phyloP scores from a whole-genome alignment of 2,888 invertebrate genomes.

The Cerastis rubricosa region DNA sequence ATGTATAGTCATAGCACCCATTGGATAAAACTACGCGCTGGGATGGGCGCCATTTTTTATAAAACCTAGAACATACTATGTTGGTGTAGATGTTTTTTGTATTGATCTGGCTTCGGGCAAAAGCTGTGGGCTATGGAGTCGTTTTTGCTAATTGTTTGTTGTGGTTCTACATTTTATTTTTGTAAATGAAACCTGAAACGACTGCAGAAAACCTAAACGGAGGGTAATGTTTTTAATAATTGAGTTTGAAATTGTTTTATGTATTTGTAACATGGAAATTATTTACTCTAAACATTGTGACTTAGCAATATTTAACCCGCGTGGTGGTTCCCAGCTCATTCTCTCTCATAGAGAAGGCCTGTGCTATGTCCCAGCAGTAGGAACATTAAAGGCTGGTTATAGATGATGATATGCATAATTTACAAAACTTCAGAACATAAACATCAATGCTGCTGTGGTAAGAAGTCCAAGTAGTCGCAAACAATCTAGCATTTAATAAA shows the following conservation, averaged over 20 bases:
- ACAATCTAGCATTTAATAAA: not conserved
- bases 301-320: not conserved
- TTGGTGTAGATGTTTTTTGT: constrained; percentile 1
- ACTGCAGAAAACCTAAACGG: not conserved
- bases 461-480: not conserved
- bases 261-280: not conserved
- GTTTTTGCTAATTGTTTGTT: constrained; percentile 13
- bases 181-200: not conserved
- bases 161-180: constrained; percentile 21
- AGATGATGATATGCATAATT: not conserved
- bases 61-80: constrained; percentile 9
- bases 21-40: not conserved
- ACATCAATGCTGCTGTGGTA: not conserved
- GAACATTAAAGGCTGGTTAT: not conserved
- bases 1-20: not conserved
- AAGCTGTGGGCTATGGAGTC: not conserved
- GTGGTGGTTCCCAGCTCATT: not conserved
- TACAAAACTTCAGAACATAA: not conserved
- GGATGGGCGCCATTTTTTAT: constrained; percentile 25
- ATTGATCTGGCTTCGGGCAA: constrained; percentile 34
- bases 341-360: not conserved
- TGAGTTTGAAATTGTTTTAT: not conserved
- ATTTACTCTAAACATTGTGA: not conserved
- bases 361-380: not conserved
- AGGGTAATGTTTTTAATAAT: not conserved